Percentiles rank a stretch among this genome's conserved stretches.
Evolutionary conservation across 2,113 vertebrate species (phyloP).

Genomic region (Sinocyclocheilus anophthalmus): DNA sequence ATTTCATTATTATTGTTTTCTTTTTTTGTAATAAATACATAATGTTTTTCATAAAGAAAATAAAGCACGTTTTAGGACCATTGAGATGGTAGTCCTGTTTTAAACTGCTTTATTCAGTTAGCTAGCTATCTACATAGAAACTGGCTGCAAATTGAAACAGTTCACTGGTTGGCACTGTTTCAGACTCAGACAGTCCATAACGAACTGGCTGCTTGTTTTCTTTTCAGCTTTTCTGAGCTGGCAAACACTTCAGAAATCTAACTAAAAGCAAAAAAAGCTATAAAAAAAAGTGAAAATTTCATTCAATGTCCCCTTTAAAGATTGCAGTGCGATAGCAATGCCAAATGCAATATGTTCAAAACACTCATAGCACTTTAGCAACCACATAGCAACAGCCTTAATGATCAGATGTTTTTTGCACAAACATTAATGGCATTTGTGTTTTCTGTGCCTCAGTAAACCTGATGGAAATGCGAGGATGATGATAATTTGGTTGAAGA

Average conservation of each 20-base stretch:
- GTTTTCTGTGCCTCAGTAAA: conserved; percentile 59
- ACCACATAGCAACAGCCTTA: not conserved
- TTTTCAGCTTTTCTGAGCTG: too few species aligned
- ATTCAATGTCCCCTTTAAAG: not conserved
- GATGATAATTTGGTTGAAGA: conserved; percentile 60
- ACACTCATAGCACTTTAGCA: not conserved
- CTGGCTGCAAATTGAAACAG: too few species aligned
- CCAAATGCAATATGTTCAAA: not conserved
- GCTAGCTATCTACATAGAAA: too few species aligned
- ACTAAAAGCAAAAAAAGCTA: too few species aligned
- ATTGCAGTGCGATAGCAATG: not conserved
- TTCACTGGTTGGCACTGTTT: too few species aligned
- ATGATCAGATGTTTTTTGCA: not conserved
- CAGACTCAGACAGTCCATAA: too few species aligned
- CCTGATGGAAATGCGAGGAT: conserved; percentile 67
- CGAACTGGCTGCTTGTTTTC: too few species aligned
- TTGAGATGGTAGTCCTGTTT: conserved; percentile 25
- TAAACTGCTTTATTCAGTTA: not conserved
- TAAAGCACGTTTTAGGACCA: too few species aligned
- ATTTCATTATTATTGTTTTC: too few species aligned
- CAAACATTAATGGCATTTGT: not conserved
- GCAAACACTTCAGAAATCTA: too few species aligned
- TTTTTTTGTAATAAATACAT: too few species aligned
- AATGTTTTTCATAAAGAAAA: too few species aligned
- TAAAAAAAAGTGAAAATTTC: not conserved